A percentile compares a stretch with the other conserved stretches of the same genome.
Conservation (phyloP, 1,140 invertebrate genomes). For the Caenorhabditis brenneri region DNA sequence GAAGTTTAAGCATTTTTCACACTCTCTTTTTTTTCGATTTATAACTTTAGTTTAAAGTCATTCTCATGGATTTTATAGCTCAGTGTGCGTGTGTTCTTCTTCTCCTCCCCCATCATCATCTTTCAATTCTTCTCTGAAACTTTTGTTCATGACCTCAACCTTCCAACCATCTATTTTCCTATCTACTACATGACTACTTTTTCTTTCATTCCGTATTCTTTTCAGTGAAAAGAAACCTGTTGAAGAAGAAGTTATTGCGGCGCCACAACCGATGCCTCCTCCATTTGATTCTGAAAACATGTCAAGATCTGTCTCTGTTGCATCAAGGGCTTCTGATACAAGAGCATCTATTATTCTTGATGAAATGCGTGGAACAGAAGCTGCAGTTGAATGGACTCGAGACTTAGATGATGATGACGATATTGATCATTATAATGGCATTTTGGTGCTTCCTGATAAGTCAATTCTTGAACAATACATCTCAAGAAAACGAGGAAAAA, state of each 20-base stretch:
- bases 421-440: slow-evolving; percentile 7
- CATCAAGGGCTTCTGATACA: slow-evolving; percentile 34
- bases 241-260: background rate
- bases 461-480: slow-evolving; percentile 58
- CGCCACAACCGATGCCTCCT: background rate
- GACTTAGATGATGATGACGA: slow-evolving; percentile 23
- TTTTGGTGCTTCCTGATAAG: slow-evolving; percentile 55
- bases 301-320: slow-evolving; percentile 1
- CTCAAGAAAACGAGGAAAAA: slow-evolving; percentile 35
- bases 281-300: slow-evolving; percentile 31
- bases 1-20: slow-evolving; percentile 23
- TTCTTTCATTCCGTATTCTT: background rate
- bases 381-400: slow-evolving; percentile 47
- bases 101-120: background rate
- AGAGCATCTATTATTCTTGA: slow-evolving; percentile 45
- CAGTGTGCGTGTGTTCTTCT: background rate
- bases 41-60: slow-evolving; percentile 10
- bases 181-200: background rate
- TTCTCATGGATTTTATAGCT: slow-evolving; percentile 16
- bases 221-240: slow-evolving; percentile 36
- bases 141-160: background rate
- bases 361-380: slow-evolving; percentile 48
- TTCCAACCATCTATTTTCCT: background rate
- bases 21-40: background rate
- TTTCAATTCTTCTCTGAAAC: slow-evolving; percentile 22